Conservation (phyloP, 2,113 vertebrate species). For the Ibidorhyncha struthersii region DNA sequence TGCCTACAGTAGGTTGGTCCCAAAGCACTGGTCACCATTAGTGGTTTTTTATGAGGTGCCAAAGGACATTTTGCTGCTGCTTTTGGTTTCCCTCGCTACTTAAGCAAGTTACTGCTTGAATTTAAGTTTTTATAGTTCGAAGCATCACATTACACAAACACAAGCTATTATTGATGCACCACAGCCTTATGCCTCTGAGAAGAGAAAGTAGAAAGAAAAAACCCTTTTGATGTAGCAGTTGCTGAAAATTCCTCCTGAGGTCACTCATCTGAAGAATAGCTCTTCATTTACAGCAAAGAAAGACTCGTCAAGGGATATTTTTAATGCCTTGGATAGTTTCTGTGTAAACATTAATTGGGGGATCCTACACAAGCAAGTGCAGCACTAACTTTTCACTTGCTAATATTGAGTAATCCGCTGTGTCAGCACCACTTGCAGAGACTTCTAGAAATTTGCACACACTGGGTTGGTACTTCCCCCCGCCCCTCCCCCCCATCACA, state of each 20-base stretch:
- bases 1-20: not conserved
- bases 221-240: constrained; percentile 51
- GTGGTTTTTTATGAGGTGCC: not conserved
- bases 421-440: not conserved
- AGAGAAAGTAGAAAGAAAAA: constrained; percentile 2
- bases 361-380: not conserved
- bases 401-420: not conserved
- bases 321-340: not conserved
- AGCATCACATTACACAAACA: constrained; percentile 17
- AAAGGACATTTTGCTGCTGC: not conserved
- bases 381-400: not conserved
- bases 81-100: constrained; percentile 11
- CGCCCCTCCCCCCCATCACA: fast-evolving
- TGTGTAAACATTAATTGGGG: not conserved
- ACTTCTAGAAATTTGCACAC: not conserved
- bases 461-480: fast-evolving
- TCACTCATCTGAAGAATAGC: constrained; percentile 6
- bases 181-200: not conserved
- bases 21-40: not conserved
- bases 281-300: constrained; percentile 4
- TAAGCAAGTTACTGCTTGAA: not conserved
- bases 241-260: constrained; percentile 53
- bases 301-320: not conserved
- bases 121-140: not conserved
- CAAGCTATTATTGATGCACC: not conserved